These are phyloP conservation scores for Vulpes lagopus DNA, from an alignment of 2,113 vertebrate species.

Conservation along the genomic window DNA sequence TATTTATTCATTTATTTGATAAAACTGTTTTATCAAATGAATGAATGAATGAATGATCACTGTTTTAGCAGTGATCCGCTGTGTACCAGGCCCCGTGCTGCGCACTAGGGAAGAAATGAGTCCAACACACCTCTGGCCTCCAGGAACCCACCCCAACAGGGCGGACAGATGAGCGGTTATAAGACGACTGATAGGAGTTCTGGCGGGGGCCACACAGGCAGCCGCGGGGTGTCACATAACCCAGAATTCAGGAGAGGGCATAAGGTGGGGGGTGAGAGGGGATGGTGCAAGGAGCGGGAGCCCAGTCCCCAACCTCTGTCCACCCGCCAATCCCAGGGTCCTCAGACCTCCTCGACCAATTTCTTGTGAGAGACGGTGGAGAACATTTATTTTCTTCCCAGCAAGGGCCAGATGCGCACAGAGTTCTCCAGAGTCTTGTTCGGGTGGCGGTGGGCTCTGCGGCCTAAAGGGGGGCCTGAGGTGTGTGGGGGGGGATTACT, in stretches of 20 bases:
- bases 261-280: rapidly evolving
- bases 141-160: not conserved
- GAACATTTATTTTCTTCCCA: not conserved
- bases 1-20: not conserved
- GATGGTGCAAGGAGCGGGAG: too few relatives aligned
- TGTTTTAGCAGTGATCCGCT: not conserved
- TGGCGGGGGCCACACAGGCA: not conserved
- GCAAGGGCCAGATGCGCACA: not conserved
- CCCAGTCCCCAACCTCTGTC: not conserved
- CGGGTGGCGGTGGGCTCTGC: not conserved
- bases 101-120: not conserved
- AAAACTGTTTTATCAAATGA: not conserved
- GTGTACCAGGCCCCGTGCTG: not conserved
- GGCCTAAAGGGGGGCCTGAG: not conserved
- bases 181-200: not conserved
- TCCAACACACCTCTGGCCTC: not conserved
- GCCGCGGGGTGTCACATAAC: too few relatives aligned
- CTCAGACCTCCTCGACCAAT: not conserved
- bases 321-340: not conserved
- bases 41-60: too few relatives aligned
- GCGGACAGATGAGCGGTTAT: not conserved
- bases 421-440: not conserved
- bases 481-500: not conserved
- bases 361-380: not conserved
- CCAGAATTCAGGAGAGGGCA: not conserved